These are phyloP conservation scores for Himalopsyche anomala DNA, from an alignment of 2,888 invertebrate species.

Conservation along the genomic window DNA sequence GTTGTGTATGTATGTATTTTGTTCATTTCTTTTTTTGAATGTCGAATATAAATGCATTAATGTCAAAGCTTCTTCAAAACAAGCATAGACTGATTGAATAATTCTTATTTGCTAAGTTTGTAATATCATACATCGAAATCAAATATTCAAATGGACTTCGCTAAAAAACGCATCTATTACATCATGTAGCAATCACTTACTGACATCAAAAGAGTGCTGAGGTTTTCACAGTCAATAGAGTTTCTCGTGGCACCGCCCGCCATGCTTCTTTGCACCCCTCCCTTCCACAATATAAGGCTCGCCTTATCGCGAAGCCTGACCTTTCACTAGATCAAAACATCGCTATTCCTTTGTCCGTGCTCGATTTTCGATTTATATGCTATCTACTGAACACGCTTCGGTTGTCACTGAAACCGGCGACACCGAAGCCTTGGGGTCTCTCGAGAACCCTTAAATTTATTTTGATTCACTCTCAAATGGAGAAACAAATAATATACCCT, in stretches of 20 bases:
- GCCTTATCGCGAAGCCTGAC: conserved; percentile 58
- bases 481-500: conserved; percentile 52
- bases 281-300: conserved; percentile 32
- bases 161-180: conserved; percentile 56
- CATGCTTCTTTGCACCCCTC: conserved; percentile 29
- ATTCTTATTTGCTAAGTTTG: too few species aligned
- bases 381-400: conserved; percentile 58
- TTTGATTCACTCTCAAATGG: conserved; percentile 58
- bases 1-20: too few species aligned
- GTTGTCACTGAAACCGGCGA: conserved; percentile 45
- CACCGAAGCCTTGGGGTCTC: conserved; percentile 39
- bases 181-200: conserved; percentile 64
- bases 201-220: conserved; percentile 63
- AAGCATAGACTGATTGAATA: too few species aligned
- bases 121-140: conserved; percentile 41
- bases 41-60: too few species aligned
- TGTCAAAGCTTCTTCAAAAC: too few species aligned
- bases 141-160: conserved; percentile 59
- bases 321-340: conserved; percentile 62
- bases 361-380: conserved; percentile 65
- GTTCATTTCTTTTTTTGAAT: too few species aligned
- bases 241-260: conserved; percentile 46
- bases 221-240: conserved; percentile 65
- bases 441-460: conserved; percentile 52
- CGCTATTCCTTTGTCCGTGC: conserved; percentile 59